phyloP scores from a whole-genome alignment of 1,140 invertebrate genomes.

The Chrysoperla carnea region DNA sequence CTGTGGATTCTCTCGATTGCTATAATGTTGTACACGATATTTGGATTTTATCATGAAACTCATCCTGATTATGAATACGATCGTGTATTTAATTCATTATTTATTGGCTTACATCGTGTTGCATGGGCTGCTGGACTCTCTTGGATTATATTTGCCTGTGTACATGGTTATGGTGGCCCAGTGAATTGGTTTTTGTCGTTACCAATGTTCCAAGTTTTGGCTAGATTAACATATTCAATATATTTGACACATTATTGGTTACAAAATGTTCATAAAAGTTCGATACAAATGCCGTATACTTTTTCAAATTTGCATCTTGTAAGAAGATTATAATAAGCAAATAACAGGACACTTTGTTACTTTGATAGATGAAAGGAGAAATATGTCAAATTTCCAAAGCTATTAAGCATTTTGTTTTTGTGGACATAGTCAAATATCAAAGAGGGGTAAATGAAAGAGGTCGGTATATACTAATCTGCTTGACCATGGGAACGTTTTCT shows the following conservation, averaged over 20 bases:
- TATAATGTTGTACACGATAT: too few species aligned
- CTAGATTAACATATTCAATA: slow-evolving; percentile 6
- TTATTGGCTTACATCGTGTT: slow-evolving; percentile 34
- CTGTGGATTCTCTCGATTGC: too few species aligned
- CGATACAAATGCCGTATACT: background rate
- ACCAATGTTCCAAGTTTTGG: slow-evolving; percentile 6
- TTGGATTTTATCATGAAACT: too few species aligned
- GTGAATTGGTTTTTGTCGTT: slow-evolving; percentile 7
- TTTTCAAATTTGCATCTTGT: slow-evolving; percentile 4
- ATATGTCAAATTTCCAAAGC: too few species aligned
- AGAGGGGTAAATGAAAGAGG: too few species aligned
- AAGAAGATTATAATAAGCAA: background rate
- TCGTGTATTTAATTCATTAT: slow-evolving; percentile 28
- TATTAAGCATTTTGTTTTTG: too few species aligned
- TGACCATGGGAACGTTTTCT: too few species aligned
- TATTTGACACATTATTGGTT: slow-evolving; percentile 7
- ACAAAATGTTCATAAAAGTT: background rate
- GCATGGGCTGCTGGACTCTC: slow-evolving; percentile 36
- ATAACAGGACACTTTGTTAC: too few species aligned
- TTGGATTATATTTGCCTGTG: slow-evolving; percentile 47
- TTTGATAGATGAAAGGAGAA: too few species aligned
- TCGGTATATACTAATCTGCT: too few species aligned
- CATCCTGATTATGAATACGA: background rate
- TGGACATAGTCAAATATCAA: too few species aligned
- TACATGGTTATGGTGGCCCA: slow-evolving; percentile 34